Conservation (phyloP, 2,113 vertebrate genomes). For the Mesitornis unicolor region DNA sequence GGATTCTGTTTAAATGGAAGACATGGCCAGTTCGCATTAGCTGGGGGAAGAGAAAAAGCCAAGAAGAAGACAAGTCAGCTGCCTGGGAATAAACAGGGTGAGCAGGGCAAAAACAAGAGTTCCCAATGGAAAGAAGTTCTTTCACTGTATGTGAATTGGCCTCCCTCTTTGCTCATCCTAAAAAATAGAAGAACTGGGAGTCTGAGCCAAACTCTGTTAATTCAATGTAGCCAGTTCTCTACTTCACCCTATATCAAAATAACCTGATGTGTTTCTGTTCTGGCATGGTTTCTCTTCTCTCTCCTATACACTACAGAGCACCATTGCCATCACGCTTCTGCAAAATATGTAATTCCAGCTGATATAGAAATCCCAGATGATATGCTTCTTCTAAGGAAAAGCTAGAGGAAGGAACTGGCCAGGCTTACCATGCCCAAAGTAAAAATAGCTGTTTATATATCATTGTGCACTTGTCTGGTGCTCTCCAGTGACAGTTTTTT, state of each 20-base stretch:
- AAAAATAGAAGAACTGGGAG: not conserved
- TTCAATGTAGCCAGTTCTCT: not conserved
- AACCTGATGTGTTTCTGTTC: not conserved
- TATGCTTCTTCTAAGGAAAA: not conserved
- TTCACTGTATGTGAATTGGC: not conserved
- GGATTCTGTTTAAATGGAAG: slow-evolving; percentile 29
- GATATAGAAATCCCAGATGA: not conserved
- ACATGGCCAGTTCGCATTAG: not conserved
- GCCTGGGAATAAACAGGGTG: not conserved
- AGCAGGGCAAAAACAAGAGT: not conserved
- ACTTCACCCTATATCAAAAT: not conserved
- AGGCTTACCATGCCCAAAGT: not conserved
- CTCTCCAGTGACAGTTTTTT: not conserved
- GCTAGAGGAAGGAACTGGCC: not conserved
- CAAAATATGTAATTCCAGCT: not conserved
- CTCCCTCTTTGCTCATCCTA: not conserved
- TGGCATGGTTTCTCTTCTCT: not conserved
- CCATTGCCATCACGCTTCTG: not conserved
- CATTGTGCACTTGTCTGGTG: not conserved
- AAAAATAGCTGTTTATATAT: not conserved
- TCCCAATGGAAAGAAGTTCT: not conserved
- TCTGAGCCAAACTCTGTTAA: not conserved
- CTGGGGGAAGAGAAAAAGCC: not conserved
- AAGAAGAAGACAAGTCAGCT: not conserved
- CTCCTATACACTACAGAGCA: not conserved